Conservation (phyloP, 2,797 vertebrate genomes). For the Sternotherus odoratus region DNA sequence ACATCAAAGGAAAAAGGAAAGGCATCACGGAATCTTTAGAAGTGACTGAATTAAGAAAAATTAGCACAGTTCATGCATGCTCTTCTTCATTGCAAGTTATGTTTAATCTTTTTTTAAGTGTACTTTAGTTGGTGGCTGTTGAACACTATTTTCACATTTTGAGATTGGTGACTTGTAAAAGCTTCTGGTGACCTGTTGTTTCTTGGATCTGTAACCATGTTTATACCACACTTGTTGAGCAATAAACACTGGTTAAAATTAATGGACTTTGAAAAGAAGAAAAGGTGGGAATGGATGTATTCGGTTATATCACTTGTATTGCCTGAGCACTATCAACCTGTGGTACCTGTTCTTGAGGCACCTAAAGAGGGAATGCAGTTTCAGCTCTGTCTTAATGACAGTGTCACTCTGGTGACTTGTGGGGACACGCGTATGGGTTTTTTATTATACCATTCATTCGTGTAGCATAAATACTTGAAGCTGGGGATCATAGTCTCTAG, state of each 20-base stretch:
- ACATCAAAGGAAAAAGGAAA: not conserved
- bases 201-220: not conserved
- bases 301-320: not conserved
- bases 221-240: not conserved
- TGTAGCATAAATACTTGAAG: slow-evolving; percentile 44
- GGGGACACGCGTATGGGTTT: not conserved
- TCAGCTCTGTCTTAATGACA: slow-evolving; percentile 3
- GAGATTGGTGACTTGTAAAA: not conserved
- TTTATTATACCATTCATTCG: not conserved
- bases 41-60: not conserved
- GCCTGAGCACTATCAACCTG: not conserved
- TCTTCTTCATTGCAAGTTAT: not conserved
- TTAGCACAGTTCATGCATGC: not conserved
- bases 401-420: not conserved
- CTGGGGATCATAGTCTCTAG: slow-evolving; percentile 28
- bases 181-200: not conserved
- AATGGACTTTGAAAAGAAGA: not conserved
- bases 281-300: not conserved
- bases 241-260: not conserved
- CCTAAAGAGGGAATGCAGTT: not conserved
- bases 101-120: not conserved
- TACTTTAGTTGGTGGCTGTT: not conserved
- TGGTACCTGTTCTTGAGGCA: not conserved
- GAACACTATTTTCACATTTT: not conserved
- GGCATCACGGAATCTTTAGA: not conserved